Base-by-base conservation (phyloP, 92 coral and sea anemone species). In the Actinostola sp. region DNA sequence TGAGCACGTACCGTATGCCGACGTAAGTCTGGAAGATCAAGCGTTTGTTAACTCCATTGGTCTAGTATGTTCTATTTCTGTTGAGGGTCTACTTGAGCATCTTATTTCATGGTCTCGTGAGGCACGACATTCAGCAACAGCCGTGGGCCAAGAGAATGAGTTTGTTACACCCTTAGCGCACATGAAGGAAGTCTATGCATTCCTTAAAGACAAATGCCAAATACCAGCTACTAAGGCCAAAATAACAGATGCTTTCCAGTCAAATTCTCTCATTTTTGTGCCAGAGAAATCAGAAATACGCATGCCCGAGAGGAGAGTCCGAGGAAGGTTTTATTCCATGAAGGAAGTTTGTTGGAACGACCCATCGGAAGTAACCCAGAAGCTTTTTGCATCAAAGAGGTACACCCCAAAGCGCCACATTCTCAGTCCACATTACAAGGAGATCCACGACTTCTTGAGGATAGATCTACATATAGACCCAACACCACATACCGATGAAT, bases 301-400 rank as follows among this genome's bases (percentile, higher is more conserved):
- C 9, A 27, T 39, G 23, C 8, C 14, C 15, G 67, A 25, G 29
- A 58, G 16, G 19, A 55, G 35, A 31, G n/a, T 53, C 33, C 0
- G 28, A 16, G 97, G 88, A 13, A 61, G 34, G 3, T 92, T 92
- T 75, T 60, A 62, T 31, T 48, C 65, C 20, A 69, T 56, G 67
- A 92, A 92, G 70, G 92, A 85, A 45, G 88, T 92, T 26, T 92
- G 89, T 45, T 92, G 97, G 97, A 61, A 63, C 23, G 97, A 92
- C 67, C 97, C 97, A 15, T 86, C 96, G 0, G 87, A 42, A 51
- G 62, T 92, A 24, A 67, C 79, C 32, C 17, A 15, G 63, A 71
- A 74, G 42, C 72, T 78, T 15, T 64, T 62, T 15, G 38, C 14
- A 29, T 45, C 70, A 15, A 70, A 71, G 17, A 60, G 55, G 11